Evolutionary conservation across 2,113 vertebrate genomes (phyloP), one percentile per base, ranked within the genome.

Genomic region (Lepus timidus): DNA sequence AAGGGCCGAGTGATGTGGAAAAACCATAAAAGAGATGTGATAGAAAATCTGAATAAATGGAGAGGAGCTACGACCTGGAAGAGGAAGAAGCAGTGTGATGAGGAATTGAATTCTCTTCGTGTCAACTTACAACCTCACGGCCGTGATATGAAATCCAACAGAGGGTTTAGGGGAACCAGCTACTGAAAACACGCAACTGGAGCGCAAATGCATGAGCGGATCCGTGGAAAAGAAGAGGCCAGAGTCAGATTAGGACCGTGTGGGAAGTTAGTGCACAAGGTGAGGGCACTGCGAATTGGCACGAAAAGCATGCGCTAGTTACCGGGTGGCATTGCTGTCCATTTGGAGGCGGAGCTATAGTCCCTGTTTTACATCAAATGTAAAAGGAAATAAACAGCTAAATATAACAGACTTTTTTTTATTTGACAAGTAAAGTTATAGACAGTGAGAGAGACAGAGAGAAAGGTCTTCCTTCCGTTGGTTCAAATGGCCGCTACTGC

Each of bases 311-410:
- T 1, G 20, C 27, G 2, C 44, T 68, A 25, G 31, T 67, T 52
- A 33, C 9, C 8, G 36, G 5, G 6, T 1, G 22, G 39, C 7
- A 3, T 25, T 29, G 44, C n/a, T 64, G 16, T 44, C 31, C 39
- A 44, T 33, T 51, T 17, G 9, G 76, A 90, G 33, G 17, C 3
- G 8, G 58, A 64, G 12, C 27, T 62, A 22, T 49, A 61, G 0
- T 36, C 33, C 74, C 23, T 62, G 23, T 64, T 79, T 93, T 90
- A 70, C 29, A 31, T 22, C 51, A 75, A 71, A 85, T 51, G 86
- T 65, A 87, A 93, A 85, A 64, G 31, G 62, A 88, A 81, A 62
- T 75, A 85, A 94, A 94, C 76, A 86, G 73, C 78, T 74, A 52
- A 88, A 83, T 25, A 51, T 78, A 71, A 91, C 91, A 85, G 13